These are phyloP conservation scores for Oceanodroma tethys DNA, from an alignment of 2,113 vertebrate species.

Conservation along the genomic window DNA sequence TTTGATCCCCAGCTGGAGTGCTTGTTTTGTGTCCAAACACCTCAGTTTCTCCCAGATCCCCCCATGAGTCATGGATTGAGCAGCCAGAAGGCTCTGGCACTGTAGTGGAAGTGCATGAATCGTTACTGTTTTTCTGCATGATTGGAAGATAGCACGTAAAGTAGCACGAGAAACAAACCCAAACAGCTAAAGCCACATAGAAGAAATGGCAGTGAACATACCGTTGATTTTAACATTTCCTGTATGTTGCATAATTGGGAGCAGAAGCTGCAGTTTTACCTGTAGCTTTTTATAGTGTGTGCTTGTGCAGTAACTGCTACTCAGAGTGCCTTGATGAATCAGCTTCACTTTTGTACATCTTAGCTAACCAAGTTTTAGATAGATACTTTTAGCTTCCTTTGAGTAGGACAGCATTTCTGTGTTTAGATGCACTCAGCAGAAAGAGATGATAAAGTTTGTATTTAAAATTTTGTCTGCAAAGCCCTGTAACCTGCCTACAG, in stretches of 20 bases:
- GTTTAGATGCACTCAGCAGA: neutral
- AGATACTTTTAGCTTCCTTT: neutral
- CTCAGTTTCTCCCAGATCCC: neutral
- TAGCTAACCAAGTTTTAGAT: neutral
- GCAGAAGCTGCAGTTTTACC: neutral
- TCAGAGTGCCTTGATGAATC: neutral
- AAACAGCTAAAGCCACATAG: neutral
- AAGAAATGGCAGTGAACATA: neutral
- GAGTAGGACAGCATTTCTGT: neutral
- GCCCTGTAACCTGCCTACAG: neutral
- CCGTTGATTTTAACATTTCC: neutral
- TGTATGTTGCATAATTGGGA: neutral
- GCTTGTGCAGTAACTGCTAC: neutral
- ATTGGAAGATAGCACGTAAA: neutral
- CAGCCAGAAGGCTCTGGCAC: fast-evolving
- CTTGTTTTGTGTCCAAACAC: neutral
- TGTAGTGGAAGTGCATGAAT: neutral
- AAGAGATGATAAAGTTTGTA: neutral
- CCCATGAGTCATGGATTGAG: neutral
- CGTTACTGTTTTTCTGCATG: neutral
- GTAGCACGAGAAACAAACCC: neutral
- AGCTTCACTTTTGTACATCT: fast-evolving
- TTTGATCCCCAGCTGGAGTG: neutral
- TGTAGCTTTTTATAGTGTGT: neutral
- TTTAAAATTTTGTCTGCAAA: neutral